phyloP scores from a whole-genome alignment of 2,113 vertebrate genomes.

The Polypterus bichir region DNA sequence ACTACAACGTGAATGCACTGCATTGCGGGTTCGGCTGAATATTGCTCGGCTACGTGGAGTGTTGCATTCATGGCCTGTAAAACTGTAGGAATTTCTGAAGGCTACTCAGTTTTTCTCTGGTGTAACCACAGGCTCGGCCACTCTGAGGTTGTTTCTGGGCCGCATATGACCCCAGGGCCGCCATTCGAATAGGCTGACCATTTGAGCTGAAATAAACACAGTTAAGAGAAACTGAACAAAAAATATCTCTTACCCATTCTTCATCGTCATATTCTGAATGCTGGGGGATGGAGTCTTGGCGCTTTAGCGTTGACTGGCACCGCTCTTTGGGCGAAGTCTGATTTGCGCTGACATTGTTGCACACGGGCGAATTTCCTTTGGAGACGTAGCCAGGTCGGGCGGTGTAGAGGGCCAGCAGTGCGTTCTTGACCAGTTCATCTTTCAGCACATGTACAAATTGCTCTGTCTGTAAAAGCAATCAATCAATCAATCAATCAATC shows the following conservation, averaged over 20 bases:
- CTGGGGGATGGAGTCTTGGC: conserved; percentile 79
- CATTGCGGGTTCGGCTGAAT: too few species aligned
- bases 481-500: background rate
- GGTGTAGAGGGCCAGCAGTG: conserved; percentile 79
- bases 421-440: conserved; percentile 86
- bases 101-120: too few species aligned
- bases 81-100: too few species aligned
- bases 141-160: too few species aligned
- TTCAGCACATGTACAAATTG: conserved; percentile 88
- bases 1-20: too few species aligned
- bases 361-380: conserved; percentile 48
- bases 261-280: conserved; percentile 91
- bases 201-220: background rate
- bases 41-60: too few species aligned
- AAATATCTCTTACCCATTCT: conserved; percentile 75
- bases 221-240: background rate
- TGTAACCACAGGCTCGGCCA: too few species aligned
- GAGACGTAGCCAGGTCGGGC: conserved; percentile 72
- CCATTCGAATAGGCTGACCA: background rate
- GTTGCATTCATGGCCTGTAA: too few species aligned
- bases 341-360: conserved; percentile 26
- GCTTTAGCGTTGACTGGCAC: conserved; percentile 30
- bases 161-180: too few species aligned
- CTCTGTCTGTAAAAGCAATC: conserved; percentile 61
- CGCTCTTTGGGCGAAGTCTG: conserved; percentile 34